Conservation (phyloP, 2,113 vertebrate species). For the Campylorhamphus procurvoides region DNA sequence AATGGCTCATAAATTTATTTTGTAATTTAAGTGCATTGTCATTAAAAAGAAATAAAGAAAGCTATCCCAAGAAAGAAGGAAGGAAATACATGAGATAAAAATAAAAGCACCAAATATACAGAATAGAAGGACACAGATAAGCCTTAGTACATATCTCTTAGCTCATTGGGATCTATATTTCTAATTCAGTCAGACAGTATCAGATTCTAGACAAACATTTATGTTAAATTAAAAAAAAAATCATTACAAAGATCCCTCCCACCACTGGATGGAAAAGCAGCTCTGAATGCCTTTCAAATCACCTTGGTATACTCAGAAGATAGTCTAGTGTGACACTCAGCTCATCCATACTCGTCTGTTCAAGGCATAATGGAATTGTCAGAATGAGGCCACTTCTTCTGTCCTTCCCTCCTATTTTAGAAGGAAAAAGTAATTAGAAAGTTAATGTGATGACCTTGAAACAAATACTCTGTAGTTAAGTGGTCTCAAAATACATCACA, state of each 20-base stretch:
- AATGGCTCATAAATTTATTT: not conserved
- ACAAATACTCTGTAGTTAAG: not conserved
- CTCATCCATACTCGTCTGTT: constrained; percentile 98
- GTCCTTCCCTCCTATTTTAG: constrained; percentile 91
- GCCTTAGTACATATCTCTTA: not conserved
- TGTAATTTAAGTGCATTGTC: not conserved
- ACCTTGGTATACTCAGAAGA: constrained; percentile 98
- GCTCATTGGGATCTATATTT: not conserved
- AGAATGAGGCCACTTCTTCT: constrained; percentile 97
- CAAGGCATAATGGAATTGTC: constrained; percentile 94
- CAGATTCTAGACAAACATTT: not conserved
- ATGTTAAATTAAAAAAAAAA: not conserved
- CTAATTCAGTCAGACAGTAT: not conserved
- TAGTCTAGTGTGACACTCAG: constrained; percentile 95
- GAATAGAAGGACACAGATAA: not conserved
- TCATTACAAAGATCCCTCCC: not conserved
- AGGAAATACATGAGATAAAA: not conserved
- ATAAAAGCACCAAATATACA: not conserved
- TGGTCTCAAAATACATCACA: not conserved
- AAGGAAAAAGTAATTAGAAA: constrained; percentile 20
- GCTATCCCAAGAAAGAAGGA: not conserved
- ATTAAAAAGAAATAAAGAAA: not conserved
- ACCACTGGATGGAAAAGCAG: not conserved
- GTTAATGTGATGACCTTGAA: not conserved
- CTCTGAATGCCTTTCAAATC: constrained; percentile 56